A percentile compares a stretch with the other conserved stretches of the same genome.
Conservation (phyloP, 2,888 invertebrate genomes). For the Cremastinae sp. region DNA sequence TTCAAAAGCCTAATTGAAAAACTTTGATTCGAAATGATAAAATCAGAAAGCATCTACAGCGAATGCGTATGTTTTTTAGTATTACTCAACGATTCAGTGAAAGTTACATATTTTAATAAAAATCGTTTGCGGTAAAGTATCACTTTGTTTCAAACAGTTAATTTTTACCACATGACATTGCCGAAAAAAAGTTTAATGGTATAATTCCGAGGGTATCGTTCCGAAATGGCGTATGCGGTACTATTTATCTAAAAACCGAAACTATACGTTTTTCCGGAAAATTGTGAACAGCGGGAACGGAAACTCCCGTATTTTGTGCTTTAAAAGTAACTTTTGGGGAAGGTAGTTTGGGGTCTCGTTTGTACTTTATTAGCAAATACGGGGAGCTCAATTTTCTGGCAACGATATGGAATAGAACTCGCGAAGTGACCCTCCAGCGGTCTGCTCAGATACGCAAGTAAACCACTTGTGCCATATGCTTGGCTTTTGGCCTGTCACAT, state of each 20-base stretch:
- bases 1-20: background rate
- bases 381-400: conserved; percentile 20
- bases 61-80: no score
- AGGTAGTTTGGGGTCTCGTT: background rate
- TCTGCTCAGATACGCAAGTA: conserved; percentile 46
- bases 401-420: conserved; percentile 5
- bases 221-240: background rate
- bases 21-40: no score
- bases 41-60: no score
- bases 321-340: conserved; percentile 19
- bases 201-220: background rate
- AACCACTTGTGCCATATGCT: conserved; percentile 47
- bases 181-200: no score
- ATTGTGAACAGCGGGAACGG: conserved; percentile 42
- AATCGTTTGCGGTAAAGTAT: no score
- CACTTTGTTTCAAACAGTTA: no score
- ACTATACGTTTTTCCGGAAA: conserved; percentile 35
- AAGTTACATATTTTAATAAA: no score
- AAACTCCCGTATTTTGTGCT: conserved; percentile 38
- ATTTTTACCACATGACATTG: no score
- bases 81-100: no score
- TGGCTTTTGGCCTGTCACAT: conserved; percentile 23
- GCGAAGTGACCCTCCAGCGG: conserved; percentile 23
- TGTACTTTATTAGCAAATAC: conserved; percentile 8
- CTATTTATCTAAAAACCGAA: conserved; percentile 9